A percentile compares a stretch with the other conserved stretches of the same genome.
Conservation (phyloP, 2,113 vertebrate species). For the Protobothrops flavoviridis region DNA sequence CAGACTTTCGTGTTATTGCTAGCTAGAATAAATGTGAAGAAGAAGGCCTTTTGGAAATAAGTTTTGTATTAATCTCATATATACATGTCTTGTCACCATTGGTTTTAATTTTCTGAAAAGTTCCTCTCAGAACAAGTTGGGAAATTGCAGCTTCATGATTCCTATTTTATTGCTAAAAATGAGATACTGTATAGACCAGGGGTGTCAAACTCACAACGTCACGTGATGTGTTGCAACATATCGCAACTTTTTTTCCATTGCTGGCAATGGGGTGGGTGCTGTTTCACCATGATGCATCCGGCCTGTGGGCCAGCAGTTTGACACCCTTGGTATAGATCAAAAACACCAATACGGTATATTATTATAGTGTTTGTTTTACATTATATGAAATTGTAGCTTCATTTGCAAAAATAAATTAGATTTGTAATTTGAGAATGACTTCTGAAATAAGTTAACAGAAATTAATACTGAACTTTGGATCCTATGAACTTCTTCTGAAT, state of each 20-base stretch:
- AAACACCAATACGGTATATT: background rate
- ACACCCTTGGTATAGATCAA: no score
- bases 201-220: no score
- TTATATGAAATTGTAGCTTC: background rate
- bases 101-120: background rate
- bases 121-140: background rate
- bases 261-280: no score
- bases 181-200: background rate
- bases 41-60: background rate
- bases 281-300: no score
- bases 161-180: background rate
- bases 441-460: background rate
- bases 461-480: background rate
- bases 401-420: background rate
- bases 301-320: no score
- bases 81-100: background rate
- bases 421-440: background rate
- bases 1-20: background rate
- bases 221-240: no score
- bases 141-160: background rate
- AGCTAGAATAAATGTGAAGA: background rate
- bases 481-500: background rate
- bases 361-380: background rate
- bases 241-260: no score
- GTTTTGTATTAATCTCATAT: background rate